Base-by-base conservation (phyloP, 1,140 invertebrate genomes). In the Zaprionus davidi region DNA sequence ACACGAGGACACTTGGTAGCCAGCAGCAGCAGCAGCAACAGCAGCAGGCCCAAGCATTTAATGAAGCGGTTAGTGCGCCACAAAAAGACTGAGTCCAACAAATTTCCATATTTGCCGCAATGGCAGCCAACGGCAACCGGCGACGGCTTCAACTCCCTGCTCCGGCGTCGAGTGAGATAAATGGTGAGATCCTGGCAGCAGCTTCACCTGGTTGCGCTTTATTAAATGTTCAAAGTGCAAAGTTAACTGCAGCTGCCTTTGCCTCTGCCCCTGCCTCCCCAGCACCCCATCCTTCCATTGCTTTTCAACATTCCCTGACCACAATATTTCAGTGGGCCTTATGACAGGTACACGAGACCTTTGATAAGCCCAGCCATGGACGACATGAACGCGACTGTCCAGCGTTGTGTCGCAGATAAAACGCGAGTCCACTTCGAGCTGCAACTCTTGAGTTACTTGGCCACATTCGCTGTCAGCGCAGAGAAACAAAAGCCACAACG, bases 251-350 rank as follows among this genome's bases (percentile, higher is more conserved):
- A 49, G 46, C 46, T 44, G 41, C 41, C 41, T 44, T 5, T 7
- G 15, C 41, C 15, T 12, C 36, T 38, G 4, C 36, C 36, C 0
- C 36, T 38, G 22, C 36, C 36, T 38, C 4, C 22, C 22, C 1
- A 22, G 22, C 22, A 22, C 22, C 13, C 5, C 36, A 1, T 9
- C 1, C n/a, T 17, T 17, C 41, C n/a, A 46, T 17, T 17, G n/a
- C 41, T 46, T n/a, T n/a, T 46, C 41, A 3, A 58, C 65, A 68
- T 67, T 73, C 56, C 2, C 64, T 49, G 57, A 22, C 63, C 67
- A 85, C 77, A 83, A 87, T 86, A 87, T 83, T 87, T 88, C 74
- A 87, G 84, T 79, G 86, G 83, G 73, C 80, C 84, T 87, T 86
- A 86, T 86, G 83, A 87, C 83, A 87, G 83, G 67, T 87, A 87